Evolutionary conservation across 2,888 invertebrate species (phyloP), one percentile per base, ranked within the genome.

Genomic region (Seira sanloemensis): DNA sequence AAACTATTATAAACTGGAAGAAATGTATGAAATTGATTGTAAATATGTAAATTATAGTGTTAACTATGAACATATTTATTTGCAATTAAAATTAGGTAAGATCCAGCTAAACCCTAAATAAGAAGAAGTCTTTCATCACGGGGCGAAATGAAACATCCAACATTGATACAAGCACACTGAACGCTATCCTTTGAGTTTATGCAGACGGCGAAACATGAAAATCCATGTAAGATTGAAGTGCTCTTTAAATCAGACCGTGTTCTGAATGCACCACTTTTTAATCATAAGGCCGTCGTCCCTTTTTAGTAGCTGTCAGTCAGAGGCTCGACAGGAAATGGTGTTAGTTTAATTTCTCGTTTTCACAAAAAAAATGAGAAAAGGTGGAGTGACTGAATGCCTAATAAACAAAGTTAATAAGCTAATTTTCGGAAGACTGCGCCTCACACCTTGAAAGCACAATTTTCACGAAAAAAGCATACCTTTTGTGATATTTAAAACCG

Each of bases 381-480:
- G 69, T 74, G 81, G 85, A 81, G 75, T 67, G 65, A 73, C 62
- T 79, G 68, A 78, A 82, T 85, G 85, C 84, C 83, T 76, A 85
- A 85, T 85, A 86, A 85, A 85, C 80, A 82, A 77, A 76, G 86
- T 86, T 86, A 86, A 86, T 86, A 85, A 86, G 86, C 83, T 86
- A 83, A 86, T 85, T 86, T 50, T 85, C 74, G 67, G 69, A 67
- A 85, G 83, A 86, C 86, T 83, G 69, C 75, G 78, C 86, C 86
- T 86, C 86, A 86, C 86, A 86, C 86, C 86, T 86, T 74, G 85
- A 78, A 85, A 72, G 83, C 50, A 46, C 50, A 50, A 50, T 50
- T 50, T 37, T 23, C n/a, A 50, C 4, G 21, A 27, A 37, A 27
- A 69, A 69, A 18, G 19, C 1, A 24, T 12, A 19, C 26, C 27